phyloP scores from a whole-genome alignment of 2,888 invertebrate genomes.

The Trichogramma evanescens region DNA sequence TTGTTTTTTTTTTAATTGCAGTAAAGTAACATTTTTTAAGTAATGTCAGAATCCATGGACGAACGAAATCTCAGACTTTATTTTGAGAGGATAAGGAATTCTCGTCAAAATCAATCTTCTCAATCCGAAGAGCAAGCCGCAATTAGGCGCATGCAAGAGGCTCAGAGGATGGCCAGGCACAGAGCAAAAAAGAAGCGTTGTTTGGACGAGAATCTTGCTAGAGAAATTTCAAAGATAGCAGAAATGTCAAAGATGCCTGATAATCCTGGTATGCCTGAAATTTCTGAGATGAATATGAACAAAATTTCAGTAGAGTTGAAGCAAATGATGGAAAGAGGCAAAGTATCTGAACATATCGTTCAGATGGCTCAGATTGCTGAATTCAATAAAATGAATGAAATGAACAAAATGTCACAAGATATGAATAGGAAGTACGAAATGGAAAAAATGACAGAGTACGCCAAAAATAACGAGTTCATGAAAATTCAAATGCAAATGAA shows the following conservation, averaged over 20 bases:
- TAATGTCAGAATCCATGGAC: constrained; percentile 40
- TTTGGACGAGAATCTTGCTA: constrained; percentile 42
- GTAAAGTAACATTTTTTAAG: background rate
- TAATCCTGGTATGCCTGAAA: constrained; percentile 41
- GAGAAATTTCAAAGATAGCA: constrained; percentile 45
- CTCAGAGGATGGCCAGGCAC: constrained; percentile 45
- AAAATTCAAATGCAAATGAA: constrained; percentile 40
- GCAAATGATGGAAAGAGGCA: constrained; percentile 46
- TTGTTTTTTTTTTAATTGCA: too few relatives aligned
- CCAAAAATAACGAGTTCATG: constrained; percentile 43
- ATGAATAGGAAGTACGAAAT: constrained; percentile 44
- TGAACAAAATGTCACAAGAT: constrained; percentile 44
- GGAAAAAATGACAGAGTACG: constrained; percentile 45
- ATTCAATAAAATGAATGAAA: constrained; percentile 44
- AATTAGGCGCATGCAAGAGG: constrained; percentile 43
- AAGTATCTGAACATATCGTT: constrained; percentile 45
- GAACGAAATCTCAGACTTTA: constrained; percentile 40
- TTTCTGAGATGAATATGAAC: constrained; percentile 46
- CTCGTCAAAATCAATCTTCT: constrained; percentile 41
- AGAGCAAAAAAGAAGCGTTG: constrained; percentile 45
- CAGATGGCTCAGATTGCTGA: constrained; percentile 46
- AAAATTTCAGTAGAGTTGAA: constrained; percentile 46
- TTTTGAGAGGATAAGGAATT: constrained; percentile 43
- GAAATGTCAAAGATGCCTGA: constrained; percentile 45
- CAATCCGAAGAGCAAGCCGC: constrained; percentile 44